Percentiles rank a stretch among this genome's conserved stretches.
Evolutionary conservation across 2,113 vertebrate species (phyloP).

Genomic region (Passer domesticus): DNA sequence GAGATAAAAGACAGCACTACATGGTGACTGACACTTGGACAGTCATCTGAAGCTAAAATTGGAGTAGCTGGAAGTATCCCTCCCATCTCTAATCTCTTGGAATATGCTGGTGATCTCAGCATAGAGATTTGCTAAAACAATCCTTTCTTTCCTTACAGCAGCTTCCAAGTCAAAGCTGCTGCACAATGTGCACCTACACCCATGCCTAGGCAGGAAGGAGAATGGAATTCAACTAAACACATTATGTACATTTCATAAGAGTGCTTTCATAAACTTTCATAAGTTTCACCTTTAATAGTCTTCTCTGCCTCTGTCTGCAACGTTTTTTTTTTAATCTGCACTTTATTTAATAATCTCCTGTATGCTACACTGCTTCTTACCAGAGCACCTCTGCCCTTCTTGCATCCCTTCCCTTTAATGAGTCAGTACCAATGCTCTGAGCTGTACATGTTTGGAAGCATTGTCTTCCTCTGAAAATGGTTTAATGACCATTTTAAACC

Average conservation of each 20-base stretch:
- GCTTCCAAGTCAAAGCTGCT: neutral
- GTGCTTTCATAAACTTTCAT: neutral
- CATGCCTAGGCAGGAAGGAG: neutral
- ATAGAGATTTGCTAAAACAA: neutral
- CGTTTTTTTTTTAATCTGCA: neutral
- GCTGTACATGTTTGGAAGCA: neutral
- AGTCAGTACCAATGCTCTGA: neutral
- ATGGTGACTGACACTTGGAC: neutral
- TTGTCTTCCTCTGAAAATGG: neutral
- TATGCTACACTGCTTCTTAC: neutral
- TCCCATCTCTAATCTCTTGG: neutral
- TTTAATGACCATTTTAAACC: neutral
- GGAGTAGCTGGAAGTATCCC: neutral
- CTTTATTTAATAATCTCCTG: neutral
- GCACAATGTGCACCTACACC: neutral
- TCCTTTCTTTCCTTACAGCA: neutral
- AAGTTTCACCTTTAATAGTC: neutral
- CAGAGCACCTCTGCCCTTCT: neutral
- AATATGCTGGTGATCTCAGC: neutral
- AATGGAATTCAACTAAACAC: neutral
- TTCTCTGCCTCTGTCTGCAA: neutral
- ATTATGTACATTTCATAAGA: neutral
- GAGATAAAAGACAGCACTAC: neutral
- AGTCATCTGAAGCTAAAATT: neutral
- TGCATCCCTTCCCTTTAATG: neutral